Conservation (phyloP, 2,113 vertebrate genomes). For the Petrocephalus microphthalmus region DNA sequence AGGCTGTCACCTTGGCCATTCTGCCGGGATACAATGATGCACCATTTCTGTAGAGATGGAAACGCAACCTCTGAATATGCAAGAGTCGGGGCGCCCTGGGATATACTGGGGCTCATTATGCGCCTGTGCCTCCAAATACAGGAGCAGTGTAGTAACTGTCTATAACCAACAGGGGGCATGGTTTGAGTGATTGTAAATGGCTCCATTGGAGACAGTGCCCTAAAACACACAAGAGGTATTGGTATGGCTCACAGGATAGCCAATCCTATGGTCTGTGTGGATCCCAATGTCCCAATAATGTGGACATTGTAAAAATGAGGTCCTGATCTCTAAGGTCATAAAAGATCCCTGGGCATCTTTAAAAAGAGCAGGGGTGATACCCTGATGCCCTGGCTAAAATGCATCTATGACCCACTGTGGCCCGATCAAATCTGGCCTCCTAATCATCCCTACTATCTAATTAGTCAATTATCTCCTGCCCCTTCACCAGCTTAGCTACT, state of each 20-base stretch:
- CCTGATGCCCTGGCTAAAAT: not conserved
- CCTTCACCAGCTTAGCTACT: not conserved
- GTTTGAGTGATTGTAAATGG: not conserved
- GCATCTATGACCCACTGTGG: not conserved
- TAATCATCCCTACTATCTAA: not conserved
- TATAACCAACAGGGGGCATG: not conserved
- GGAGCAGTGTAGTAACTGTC: not conserved
- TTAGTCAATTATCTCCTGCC: not conserved
- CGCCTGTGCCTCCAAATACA: not conserved
- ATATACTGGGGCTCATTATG: slow-evolving; percentile 29
- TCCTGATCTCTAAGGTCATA: not conserved
- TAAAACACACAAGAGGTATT: not conserved
- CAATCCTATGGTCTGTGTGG: not conserved
- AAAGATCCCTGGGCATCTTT: not conserved
- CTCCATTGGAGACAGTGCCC: not conserved
- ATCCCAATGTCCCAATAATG: not conserved
- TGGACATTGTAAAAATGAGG: not conserved
- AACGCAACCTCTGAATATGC: slow-evolving; percentile 34
- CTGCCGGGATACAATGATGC: slow-evolving; percentile 18
- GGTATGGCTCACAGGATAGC: not conserved
- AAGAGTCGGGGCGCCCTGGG: slow-evolving; percentile 31
- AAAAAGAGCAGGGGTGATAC: not conserved
- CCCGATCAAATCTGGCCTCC: not conserved
- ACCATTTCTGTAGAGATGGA: slow-evolving; percentile 26
- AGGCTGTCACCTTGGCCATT: slow-evolving; percentile 37